phyloP scores from a whole-genome alignment of 2,113 vertebrate genomes.

The Ammodytes marinus region DNA sequence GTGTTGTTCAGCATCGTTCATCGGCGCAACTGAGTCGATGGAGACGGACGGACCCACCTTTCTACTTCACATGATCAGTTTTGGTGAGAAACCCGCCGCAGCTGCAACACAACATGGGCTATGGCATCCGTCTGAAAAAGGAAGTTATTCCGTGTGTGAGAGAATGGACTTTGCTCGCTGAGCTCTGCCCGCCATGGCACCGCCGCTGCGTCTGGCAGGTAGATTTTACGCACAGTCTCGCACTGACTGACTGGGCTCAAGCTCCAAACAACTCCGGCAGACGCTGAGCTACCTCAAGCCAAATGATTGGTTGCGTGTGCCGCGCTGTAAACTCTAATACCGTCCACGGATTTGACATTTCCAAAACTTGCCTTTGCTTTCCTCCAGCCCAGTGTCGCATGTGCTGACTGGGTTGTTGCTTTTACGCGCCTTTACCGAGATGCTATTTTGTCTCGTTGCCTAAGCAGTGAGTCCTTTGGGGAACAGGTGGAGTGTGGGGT shows the following conservation, averaged over 20 bases:
- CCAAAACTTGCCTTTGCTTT: conserved; percentile 30
- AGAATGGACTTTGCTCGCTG: conserved; percentile 44
- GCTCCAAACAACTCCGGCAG: conserved; percentile 60
- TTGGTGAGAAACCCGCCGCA: conserved; percentile 10
- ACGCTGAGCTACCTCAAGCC: conserved; percentile 43
- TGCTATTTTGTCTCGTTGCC: conserved; percentile 32
- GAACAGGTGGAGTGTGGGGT: neutral
- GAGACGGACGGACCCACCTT: conserved; percentile 50
- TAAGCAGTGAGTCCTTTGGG: conserved; percentile 22
- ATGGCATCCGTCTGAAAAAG: conserved; percentile 21
- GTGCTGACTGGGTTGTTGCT: conserved; percentile 1
- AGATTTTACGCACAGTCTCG: conserved; percentile 73
- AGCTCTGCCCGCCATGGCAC: conserved; percentile 53
- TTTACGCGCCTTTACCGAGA: conserved; percentile 15
- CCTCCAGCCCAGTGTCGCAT: conserved; percentile 6
- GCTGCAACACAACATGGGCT: conserved; percentile 2
- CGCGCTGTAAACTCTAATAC: conserved; percentile 48
- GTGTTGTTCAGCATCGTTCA: conserved; percentile 70
- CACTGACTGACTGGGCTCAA: conserved; percentile 49
- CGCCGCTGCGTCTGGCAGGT: conserved; percentile 62
- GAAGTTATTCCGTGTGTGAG: conserved; percentile 35
- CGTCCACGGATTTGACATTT: conserved; percentile 37
- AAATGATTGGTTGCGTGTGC: conserved; percentile 61
- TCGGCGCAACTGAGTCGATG: conserved; percentile 59
- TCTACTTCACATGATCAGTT: conserved; percentile 58